Evolutionary conservation across 2,797 vertebrate genomes (phyloP), one percentile per base, ranked within the genome.

Genomic region (Sebastes matsubarae): DNA sequence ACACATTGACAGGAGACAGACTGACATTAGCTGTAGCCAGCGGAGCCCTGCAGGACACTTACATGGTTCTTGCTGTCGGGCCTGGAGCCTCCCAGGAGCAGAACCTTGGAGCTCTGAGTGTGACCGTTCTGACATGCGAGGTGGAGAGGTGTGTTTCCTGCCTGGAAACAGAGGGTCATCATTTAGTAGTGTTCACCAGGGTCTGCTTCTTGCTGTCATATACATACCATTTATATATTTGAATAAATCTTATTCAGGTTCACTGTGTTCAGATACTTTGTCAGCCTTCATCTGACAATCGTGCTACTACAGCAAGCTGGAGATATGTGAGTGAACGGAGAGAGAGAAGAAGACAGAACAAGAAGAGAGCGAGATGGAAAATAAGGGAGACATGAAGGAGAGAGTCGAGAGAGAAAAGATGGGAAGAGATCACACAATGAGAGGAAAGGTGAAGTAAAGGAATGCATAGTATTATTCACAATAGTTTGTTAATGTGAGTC

Each of bases 81-180:
- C 22, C 97, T 96, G 88, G 98, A 97, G 58, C 98, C 98, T 69
- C 96, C 98, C 77, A 99, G 95, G 72, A 99, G 95, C 77, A 99
- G 94, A 78, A 99, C 89, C 34, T 97, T 97, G 14, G 95, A 91
- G 79, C 97, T 98, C 94, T 99, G 98, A 79, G 96, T 92, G 67
- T 99, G 98, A 87, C 97, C 97, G 13, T 99, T 99, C 94, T 99
- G 98, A 94, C 98, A 99, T 7, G 98, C 97, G 82, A 99, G 96
- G 89, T 99, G 98, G 79, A 99, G 96, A 77, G 97, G 96, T 1
- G 97, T 97, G 95, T 98, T 98, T 83, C 98, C 97, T 66, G 97
- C 98, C 98, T 99, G 77, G 14, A 66, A 18, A 59, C 22, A 68
- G 4, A 60, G 22, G 30, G 24, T 42, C 38, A 38, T 11, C 9